Evolutionary conservation across 1,140 invertebrate species (phyloP), one percentile per base, ranked within the genome.

Genomic region (Diabrotica undecimpunctata): DNA sequence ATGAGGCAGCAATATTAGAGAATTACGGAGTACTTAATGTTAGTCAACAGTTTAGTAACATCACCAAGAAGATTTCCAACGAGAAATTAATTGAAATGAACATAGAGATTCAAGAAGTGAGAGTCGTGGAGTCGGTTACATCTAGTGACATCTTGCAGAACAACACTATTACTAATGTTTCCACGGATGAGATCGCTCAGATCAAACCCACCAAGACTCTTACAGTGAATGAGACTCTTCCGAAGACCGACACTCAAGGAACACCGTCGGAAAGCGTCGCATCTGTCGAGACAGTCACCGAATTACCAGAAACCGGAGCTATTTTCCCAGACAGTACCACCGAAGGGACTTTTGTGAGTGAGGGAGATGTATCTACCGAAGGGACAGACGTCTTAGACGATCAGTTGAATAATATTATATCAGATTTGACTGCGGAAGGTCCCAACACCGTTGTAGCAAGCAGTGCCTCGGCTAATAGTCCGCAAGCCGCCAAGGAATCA

Each of bases 401-500:
- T 37, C 77, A 73, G 54, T 71, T 81, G 12, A 80, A 81, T 58
- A 74, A 75, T 57, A 66, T 80, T n/a, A 70, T 81, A n/a, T 75
- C 75, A 25, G 78, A 79, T 58, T 58, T 68, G 8, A 70, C 60
- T 64, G 61, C 35, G 39, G 66, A 69, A 62, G 65, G 39, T 56
- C 37, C 12, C 11, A 56, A 52, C 11, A 62, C 38, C 5, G 13
- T 52, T 54, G 73, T 74, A 6, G 68, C 58, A 55, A 67, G 62
- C 25, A 51, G 63, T 25, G 64, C 71, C 52, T 63, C 68, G 14
- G 69, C 72, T 12, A 66, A 61, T 25, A 83, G 82, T 12, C 83
- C 84, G 56, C 86, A 86, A 74, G 81, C 78, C 6, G 91, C 93
- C 72, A 96, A 97, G 70, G 96, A 99, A 81, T 96, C 95, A 5